Base-by-base conservation (phyloP, 2,797 vertebrate species). In the Clarias platycephalus region DNA sequence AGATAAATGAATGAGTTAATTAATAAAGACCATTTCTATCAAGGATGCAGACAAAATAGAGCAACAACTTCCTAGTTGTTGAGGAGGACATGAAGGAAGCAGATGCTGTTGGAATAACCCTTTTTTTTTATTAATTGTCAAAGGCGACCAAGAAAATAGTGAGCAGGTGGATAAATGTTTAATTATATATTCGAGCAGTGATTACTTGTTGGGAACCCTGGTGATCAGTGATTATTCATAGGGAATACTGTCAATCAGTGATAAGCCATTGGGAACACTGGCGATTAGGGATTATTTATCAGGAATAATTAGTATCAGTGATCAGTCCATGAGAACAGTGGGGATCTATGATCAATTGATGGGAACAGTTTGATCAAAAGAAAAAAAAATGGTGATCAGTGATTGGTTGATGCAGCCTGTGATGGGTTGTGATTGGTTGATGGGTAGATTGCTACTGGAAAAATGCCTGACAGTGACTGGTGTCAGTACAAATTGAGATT, bases 381-480 rank as follows among this genome's bases (percentile, higher is more conserved):
- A 12, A 31, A 62, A n/a, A n/a, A n/a, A n/a, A n/a, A 0, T 31
- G 8, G 26, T 34, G 26, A 34, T 76, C 26, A 20, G 71, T 55
- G 16, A 28, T 75, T 9, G 26, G 13, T 26, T 26, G 12, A 5
- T 26, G 24, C 49, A 53, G 53, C 16, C 2, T 53, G 44, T 53
- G 2, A 31, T 57, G 0, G 3, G 16, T 72, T 13, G 1, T 16
- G 0, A 28, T 57, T 2, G 3, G 3, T 49, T 13, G 1, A 0
- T 49, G 40, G 12, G 40, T 26, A 26, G 24, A 49, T 1, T 49
- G 24, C 13, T 49, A 10, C 49, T 71, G 49, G 49, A 13, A 53
- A 53, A 53, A 53, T 53, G 44, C 44, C 44, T 49, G 9, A 12
- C 22, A 44, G 37, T 44, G 37, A 71, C 40, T 1, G 9, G 4